Evolutionary conservation across 2,797 vertebrate genomes (phyloP).

Genomic region (Sternotherus odoratus): DNA sequence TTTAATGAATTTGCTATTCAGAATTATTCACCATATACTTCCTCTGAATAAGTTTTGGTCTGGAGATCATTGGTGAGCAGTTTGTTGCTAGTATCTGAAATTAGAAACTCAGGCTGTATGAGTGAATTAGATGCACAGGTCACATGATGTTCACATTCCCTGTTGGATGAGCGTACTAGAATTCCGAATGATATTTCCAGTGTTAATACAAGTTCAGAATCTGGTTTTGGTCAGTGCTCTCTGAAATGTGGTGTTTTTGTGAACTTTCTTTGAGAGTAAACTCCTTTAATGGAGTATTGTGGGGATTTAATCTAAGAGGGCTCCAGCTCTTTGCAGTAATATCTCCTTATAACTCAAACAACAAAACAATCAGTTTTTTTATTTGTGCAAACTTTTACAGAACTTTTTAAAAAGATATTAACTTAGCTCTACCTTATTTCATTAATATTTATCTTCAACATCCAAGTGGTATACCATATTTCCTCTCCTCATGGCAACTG

Average conservation of each 20-base stretch:
- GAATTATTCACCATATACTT: conserved; percentile 73
- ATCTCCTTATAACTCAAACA: not conserved
- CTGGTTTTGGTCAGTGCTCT: not conserved
- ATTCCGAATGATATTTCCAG: conserved; percentile 15
- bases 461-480: not conserved
- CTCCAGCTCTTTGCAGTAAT: not conserved
- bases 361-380: not conserved
- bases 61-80: conserved; percentile 66
- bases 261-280: not conserved
- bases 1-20: conserved; percentile 65
- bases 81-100: conserved; percentile 69
- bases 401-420: not conserved
- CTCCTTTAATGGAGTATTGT: not conserved
- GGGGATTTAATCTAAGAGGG: not conserved
- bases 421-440: not conserved
- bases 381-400: not conserved
- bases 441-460: not conserved
- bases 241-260: not conserved
- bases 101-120: conserved; percentile 57
- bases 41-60: conserved; percentile 69
- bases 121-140: conserved; percentile 58
- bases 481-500: not conserved
- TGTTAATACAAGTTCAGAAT: not conserved
- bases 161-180: conserved; percentile 32
- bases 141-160: conserved; percentile 22